Base-by-base conservation (phyloP, 2,113 vertebrate species). In the Fulica atra region DNA sequence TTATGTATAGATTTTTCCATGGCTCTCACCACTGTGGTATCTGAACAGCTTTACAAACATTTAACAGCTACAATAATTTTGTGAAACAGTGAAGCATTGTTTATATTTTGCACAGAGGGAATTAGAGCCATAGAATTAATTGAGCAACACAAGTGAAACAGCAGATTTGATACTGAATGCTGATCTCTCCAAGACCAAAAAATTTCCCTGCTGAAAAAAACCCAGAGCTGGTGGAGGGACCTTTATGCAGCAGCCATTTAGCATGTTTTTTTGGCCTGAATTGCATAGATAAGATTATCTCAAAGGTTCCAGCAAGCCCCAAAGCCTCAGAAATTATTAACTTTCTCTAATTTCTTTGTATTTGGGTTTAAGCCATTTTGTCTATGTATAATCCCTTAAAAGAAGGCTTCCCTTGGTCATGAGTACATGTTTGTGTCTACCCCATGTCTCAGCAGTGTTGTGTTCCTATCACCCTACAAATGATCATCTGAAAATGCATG, bases 1-100 rank as follows among this genome's bases (percentile, higher is more conserved):
- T 92, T 91, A 94, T 87, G 81, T 80, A 77, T 63, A 88, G 92
- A 72, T 87, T 89, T 91, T 96, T 94, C 94, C 81, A 76, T 51
- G 56, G 19, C 66, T 91, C 68, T 94, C 85, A 92, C 69, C 57
- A 48, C 85, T 88, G 48, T 83, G 80, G 85, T 60, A 90, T 92
- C 89, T 68, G 69, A 89, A 81, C 2, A 2, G 81, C 72, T 88
- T 68, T 38, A 66, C 80, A 93, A 92, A 92, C 69, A 60, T 46
- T 94, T 81, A 42, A 54, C 71, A 82, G 31, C 60, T 81, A 81
- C 57, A 92, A 53, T 84, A 59, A 68, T 64, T 72, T 64, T n/a
- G 46, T 61, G 79, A 72, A 91, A 83, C 68, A 83, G 8, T 82
- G 59, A 96, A 81, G 40, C 13, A 80, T 50, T 33, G 69, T 68